phyloP scores from a whole-genome alignment of 2,113 vertebrate species.

The Noctilio leporinus region DNA sequence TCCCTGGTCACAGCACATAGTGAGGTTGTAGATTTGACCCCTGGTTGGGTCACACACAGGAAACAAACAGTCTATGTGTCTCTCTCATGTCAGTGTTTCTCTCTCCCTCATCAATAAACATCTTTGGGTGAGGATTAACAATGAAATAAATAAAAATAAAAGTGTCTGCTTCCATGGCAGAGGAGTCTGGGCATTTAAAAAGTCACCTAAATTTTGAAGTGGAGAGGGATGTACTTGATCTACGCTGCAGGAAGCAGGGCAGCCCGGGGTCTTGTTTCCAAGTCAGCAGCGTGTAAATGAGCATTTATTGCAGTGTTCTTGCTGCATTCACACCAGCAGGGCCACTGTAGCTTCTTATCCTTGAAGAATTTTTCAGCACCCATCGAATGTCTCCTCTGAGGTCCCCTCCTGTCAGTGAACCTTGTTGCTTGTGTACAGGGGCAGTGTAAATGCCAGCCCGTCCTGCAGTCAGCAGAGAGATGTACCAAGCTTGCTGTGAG shows the following conservation, averaged over 20 bases:
- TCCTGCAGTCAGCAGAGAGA: not conserved
- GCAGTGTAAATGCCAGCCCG: not conserved
- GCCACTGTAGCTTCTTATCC: not conserved
- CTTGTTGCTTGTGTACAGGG: not conserved
- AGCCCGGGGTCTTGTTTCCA: not conserved
- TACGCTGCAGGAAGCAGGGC: not conserved
- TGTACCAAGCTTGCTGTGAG: rapidly evolving
- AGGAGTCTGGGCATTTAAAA: not conserved
- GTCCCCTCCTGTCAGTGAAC: not conserved
- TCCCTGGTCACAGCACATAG: too few relatives aligned
- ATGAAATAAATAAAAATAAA: too few relatives aligned
- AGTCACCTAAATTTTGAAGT: not conserved
- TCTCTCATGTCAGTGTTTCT: too few relatives aligned
- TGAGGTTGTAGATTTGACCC: too few relatives aligned
- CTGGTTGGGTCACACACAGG: too few relatives aligned
- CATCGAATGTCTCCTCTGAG: not conserved
- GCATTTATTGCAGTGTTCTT: not conserved
- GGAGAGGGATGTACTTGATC: not conserved
- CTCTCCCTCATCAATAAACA: too few relatives aligned
- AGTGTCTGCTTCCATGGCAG: not conserved
- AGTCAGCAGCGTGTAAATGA: not conserved
- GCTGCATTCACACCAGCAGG: rapidly evolving
- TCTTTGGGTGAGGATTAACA: too few relatives aligned
- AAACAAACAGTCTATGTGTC: too few relatives aligned
- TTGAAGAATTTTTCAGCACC: not conserved